phyloP scores from a whole-genome alignment of 2,888 invertebrate genomes.

The Lamellibrachia columna region DNA sequence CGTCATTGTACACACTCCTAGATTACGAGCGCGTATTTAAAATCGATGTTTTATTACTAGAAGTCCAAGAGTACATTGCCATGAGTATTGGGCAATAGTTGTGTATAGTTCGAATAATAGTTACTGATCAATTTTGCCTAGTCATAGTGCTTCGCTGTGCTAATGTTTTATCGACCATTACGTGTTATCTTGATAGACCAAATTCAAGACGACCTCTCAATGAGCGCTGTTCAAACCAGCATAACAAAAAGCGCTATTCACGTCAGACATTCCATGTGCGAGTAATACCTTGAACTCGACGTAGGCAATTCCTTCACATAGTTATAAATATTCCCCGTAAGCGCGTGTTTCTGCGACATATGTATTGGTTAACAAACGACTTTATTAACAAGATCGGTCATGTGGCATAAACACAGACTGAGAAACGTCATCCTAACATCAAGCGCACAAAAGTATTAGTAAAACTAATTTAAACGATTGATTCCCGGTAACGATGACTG shows the following conservation, averaged over 20 bases:
- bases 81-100: background rate
- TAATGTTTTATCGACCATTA: background rate
- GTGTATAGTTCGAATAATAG: background rate
- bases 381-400: background rate
- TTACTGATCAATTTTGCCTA: background rate
- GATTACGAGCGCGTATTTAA: background rate
- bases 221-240: background rate
- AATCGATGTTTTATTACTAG: background rate
- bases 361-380: background rate
- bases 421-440: background rate
- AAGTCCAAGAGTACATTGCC: background rate
- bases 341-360: too few relatives aligned
- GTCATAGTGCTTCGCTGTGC: background rate
- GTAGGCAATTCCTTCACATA: too few relatives aligned
- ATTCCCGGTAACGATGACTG: background rate
- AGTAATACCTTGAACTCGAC: background rate
- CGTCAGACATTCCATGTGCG: background rate
- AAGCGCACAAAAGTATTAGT: background rate
- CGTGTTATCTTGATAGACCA: background rate
- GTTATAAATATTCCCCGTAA: too few relatives aligned
- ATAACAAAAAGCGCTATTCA: background rate
- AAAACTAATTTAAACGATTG: background rate
- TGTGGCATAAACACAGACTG: background rate
- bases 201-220: background rate
- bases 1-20: background rate